Base-by-base conservation (phyloP, 2,797 vertebrate species). In the Chelmon rostratus region DNA sequence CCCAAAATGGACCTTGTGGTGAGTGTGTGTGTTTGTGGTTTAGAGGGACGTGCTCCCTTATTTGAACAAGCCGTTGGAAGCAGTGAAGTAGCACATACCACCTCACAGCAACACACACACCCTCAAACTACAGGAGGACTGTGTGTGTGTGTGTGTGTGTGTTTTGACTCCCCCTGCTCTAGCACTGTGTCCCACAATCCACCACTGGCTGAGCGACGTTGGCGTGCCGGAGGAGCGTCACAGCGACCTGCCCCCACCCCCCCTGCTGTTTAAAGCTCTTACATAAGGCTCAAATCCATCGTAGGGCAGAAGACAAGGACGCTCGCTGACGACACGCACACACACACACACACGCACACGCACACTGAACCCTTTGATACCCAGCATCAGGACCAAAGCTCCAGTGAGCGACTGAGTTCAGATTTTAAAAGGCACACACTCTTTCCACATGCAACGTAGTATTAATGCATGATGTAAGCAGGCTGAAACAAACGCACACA, bases 241-340 rank as follows among this genome's bases (percentile, higher is more conserved):
- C 35, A 2, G 64, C 23, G 42, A n/a, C 46, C 54, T 50, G 9
- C 19, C 54, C 50, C 57, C 56, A 21, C 44, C 37, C 13, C 11
- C 11, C n/a, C n/a, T n/a, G 31, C 66, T 62, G 76, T 28, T 71
- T 73, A 81, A 81, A 65, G 68, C 76, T 62, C 76, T 88, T 86
- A 88, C 64, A 33, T 79, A 84, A 88, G 67, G 5, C 52, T 68
- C 57, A 82, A 88, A 87, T 84, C 84, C 73, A 80, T 50, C 13
- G 1, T 56, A 70, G 77, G 73, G 23, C 68, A 74, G 69, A 71
- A 25, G 53, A 85, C 63, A 61, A 76, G 75, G 53, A 76, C 57
- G 6, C 61, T 21, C n/a, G 3, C 46, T 57, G 71, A 63, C 35
- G 13, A 44, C 71, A 33, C n/a, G 28, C 57, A 64, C 33, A 50